A percentile compares a stretch with the other conserved stretches of the same genome.
phyloP scores from a whole-genome alignment of 2,888 invertebrate genomes.

The Biston stratarius region DNA sequence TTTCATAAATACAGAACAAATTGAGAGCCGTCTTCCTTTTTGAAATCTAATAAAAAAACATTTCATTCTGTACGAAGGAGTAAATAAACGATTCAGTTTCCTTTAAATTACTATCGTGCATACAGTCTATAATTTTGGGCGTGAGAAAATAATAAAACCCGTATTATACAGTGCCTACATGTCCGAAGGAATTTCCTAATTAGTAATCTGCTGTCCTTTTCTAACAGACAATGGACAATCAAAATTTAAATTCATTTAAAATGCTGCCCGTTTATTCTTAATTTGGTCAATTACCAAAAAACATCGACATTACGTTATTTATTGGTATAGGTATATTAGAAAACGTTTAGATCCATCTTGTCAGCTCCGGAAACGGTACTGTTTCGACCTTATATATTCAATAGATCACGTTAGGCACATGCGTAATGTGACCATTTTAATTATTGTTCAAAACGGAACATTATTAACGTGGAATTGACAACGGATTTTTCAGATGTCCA shows the following conservation, averaged over 20 bases:
- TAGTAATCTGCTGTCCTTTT: constrained; percentile 24
- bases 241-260: constrained; percentile 27
- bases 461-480: too few relatives aligned
- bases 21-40: too few relatives aligned
- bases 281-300: background rate
- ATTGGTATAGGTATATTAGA: too few relatives aligned
- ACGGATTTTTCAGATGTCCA: too few relatives aligned
- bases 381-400: background rate
- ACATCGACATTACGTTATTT: background rate
- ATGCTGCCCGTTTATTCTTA: constrained; percentile 12
- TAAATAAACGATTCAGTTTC: background rate
- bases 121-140: constrained; percentile 15
- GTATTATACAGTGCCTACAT: background rate
- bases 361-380: too few relatives aligned
- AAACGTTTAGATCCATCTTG: too few relatives aligned
- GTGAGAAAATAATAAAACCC: constrained; percentile 7
- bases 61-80: too few relatives aligned
- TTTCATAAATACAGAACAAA: too few relatives aligned
- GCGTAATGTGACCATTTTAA: too few relatives aligned
- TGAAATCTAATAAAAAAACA: too few relatives aligned
- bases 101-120: background rate
- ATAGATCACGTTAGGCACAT: background rate
- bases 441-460: too few relatives aligned
- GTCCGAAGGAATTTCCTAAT: constrained; percentile 24
- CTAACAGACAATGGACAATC: constrained; percentile 38